Conservation (phyloP, 2,797 vertebrate species). For the Pogoniulus pusillus region DNA sequence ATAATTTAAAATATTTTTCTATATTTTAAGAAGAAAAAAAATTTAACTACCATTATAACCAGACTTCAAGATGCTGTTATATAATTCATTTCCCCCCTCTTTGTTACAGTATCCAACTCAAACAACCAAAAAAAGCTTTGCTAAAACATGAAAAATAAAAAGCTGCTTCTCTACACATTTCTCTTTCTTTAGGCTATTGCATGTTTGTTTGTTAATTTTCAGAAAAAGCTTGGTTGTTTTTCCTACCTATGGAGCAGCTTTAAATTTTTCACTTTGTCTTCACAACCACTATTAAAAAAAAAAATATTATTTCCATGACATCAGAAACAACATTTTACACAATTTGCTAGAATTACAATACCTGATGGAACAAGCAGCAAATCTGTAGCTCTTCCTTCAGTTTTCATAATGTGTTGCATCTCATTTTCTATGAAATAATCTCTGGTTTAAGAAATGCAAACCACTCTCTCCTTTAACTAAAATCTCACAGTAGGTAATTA, state of each 20-base stretch:
- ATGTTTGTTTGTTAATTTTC: not conserved
- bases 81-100: not conserved
- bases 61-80: not conserved
- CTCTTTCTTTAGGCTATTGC: not conserved
- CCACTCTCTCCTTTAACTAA: not conserved
- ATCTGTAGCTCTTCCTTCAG: conserved; percentile 42
- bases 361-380: conserved; percentile 46
- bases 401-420: conserved; percentile 1
- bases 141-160: not conserved
- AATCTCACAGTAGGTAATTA: not conserved
- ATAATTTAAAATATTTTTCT: not conserved
- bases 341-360: conserved; percentile 41
- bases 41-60: not conserved
- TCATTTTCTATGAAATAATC: conserved; percentile 22
- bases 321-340: conserved; percentile 41
- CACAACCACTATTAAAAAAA: not conserved
- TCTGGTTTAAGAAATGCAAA: conserved; percentile 45
- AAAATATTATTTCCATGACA: conserved; percentile 33
- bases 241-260: not conserved
- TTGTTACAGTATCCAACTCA: not conserved
- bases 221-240: not conserved
- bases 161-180: not conserved
- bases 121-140: not conserved
- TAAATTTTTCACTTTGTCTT: conserved; percentile 2
- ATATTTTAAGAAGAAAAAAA: not conserved